A percentile compares a stretch with the other conserved stretches of the same genome.
phyloP scores from a whole-genome alignment of 2,888 invertebrate species.

The Aspidiotus destructor region DNA sequence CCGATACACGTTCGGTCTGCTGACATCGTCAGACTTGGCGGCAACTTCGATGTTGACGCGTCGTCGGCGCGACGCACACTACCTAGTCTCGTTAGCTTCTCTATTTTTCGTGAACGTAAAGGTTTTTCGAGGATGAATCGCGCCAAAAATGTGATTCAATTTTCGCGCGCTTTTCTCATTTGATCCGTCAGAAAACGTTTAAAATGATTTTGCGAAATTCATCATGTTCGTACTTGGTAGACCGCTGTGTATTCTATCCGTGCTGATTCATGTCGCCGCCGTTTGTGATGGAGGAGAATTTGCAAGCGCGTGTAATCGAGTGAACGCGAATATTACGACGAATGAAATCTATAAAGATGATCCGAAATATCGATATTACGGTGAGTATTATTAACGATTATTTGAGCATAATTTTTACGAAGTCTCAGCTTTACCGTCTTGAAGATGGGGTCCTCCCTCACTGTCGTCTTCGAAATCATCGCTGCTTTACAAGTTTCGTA shows the following conservation, averaged over 20 bases:
- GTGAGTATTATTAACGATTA: conserved; percentile 3
- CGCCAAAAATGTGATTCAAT: background rate
- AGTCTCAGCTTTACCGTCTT: too few species aligned
- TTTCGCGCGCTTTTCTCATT: background rate
- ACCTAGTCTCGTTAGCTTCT: too few species aligned
- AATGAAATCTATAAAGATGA: conserved; percentile 25
- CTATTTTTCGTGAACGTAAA: too few species aligned
- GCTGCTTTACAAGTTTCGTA: too few species aligned
- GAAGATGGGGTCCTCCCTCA: too few species aligned
- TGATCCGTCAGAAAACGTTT: background rate
- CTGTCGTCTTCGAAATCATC: too few species aligned
- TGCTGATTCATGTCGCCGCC: conserved; percentile 4
- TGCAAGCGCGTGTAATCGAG: conserved; percentile 14
- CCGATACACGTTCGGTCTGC: too few species aligned
- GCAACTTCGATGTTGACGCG: too few species aligned
- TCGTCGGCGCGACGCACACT: too few species aligned
- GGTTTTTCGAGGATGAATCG: too few species aligned
- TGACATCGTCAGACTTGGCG: too few species aligned
- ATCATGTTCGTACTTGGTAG: conserved; percentile 12
- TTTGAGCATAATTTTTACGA: too few species aligned
- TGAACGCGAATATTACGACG: conserved; percentile 18
- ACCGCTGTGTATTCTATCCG: conserved; percentile 8
- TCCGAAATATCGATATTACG: conserved; percentile 9
- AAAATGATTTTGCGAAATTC: conserved; percentile 26
- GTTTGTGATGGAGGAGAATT: background rate